phyloP scores from a whole-genome alignment of 1,140 invertebrate species.

The Vanessa tameamea region DNA sequence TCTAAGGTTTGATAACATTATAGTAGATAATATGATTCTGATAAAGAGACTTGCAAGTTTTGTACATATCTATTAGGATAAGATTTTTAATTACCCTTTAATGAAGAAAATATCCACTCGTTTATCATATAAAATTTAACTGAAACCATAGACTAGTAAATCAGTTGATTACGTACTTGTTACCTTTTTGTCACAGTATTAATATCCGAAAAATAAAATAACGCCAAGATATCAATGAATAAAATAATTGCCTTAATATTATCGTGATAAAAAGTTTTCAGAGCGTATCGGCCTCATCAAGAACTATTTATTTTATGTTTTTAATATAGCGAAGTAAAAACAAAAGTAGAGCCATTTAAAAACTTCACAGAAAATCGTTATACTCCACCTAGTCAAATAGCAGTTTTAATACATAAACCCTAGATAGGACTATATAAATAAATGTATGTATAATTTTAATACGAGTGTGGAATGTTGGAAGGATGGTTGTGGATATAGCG shows the following conservation, averaged over 20 bases:
- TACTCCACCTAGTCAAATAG: constrained; percentile 73
- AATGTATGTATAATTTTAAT: constrained; percentile 62
- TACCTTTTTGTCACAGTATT: neutral
- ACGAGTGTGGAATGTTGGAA: constrained; percentile 58
- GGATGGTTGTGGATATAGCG: constrained; percentile 63
- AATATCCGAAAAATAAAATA: neutral
- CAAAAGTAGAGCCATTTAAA: neutral
- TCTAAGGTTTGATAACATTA: constrained; percentile 68
- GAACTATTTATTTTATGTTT: constrained; percentile 3
- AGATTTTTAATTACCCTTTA: constrained; percentile 53
- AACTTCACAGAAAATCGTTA: constrained; percentile 33
- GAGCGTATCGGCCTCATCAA: neutral
- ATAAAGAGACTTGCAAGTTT: constrained; percentile 75
- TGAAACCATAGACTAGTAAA: neutral
- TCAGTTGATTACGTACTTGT: neutral
- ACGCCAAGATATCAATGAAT: neutral
- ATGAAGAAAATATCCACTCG: constrained; percentile 5
- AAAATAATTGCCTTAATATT: neutral
- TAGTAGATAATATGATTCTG: constrained; percentile 68
- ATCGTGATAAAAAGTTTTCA: neutral
- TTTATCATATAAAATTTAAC: constrained; percentile 2
- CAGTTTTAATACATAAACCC: constrained; percentile 69
- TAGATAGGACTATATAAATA: constrained; percentile 68
- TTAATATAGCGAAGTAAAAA: neutral
- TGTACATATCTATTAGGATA: constrained; percentile 79